Evolutionary conservation across 2,888 invertebrate genomes (phyloP).

Genomic region (Lingula anatina): DNA sequence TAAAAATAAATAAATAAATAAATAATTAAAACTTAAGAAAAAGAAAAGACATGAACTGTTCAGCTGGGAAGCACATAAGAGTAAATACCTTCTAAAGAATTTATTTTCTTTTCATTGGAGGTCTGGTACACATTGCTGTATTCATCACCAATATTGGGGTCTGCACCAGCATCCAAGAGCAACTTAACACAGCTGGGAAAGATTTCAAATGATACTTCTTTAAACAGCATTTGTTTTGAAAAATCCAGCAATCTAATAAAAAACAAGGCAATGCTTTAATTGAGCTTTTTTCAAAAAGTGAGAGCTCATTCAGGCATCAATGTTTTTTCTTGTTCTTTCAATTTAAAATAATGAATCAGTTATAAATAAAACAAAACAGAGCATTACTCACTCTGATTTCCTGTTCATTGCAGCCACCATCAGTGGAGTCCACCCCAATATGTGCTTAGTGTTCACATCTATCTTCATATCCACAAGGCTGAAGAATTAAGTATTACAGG

Average conservation of each 20-base stretch:
- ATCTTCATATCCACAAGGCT: conserved; percentile 34
- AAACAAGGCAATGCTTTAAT: no score
- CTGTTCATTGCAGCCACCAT: conserved; percentile 80
- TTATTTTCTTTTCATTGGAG: conserved; percentile 64
- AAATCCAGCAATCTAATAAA: no score
- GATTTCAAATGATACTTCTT: no score
- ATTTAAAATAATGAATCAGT: no score
- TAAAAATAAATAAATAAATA: no score
- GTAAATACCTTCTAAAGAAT: conserved; percentile 66
- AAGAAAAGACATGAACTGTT: no score
- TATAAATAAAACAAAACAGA: no score
- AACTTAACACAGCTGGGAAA: conserved; percentile 40
- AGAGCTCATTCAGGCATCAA: no score
- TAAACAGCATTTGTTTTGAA: not conserved
- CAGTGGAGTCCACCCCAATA: conserved; percentile 80
- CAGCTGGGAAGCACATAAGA: no score
- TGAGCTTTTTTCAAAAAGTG: no score
- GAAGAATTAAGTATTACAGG: conserved; percentile 7
- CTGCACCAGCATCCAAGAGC: conserved; percentile 66
- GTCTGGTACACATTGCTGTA: conserved; percentile 68
- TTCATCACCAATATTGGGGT: conserved; percentile 70
- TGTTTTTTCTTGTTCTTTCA: no score
- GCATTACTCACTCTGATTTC: conserved; percentile 54
- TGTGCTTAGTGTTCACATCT: conserved; percentile 65
- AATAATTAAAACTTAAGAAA: no score